Evolutionary conservation across 1,140 invertebrate species (phyloP).

Genomic region (Drosophila serrata): DNA sequence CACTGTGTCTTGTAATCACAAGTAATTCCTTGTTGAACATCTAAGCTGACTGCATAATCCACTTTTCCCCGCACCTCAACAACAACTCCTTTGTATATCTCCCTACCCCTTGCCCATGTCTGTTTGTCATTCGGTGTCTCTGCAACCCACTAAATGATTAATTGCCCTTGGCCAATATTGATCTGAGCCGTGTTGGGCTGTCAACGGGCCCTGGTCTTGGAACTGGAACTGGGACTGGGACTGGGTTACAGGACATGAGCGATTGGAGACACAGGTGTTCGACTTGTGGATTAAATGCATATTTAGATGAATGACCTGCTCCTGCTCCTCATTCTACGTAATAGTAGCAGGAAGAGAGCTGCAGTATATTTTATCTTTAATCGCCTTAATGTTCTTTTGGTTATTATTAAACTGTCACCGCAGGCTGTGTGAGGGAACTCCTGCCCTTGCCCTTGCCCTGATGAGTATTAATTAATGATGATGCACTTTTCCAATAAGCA

Average conservation of each 20-base stretch:
- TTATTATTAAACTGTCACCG: conserved; percentile 30
- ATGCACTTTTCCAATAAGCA: conserved; percentile 30
- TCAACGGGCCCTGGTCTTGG: conserved; percentile 29
- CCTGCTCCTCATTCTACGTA: not conserved
- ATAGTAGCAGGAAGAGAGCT: not conserved
- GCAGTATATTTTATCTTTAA: conserved; percentile 34
- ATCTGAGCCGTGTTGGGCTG: conserved; percentile 45
- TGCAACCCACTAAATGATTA: conserved; percentile 55
- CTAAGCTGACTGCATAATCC: conserved; percentile 66
- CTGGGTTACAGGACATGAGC: conserved; percentile 19
- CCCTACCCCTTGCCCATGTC: not conserved
- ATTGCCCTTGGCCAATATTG: conserved; percentile 53
- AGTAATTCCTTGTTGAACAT: conserved; percentile 51
- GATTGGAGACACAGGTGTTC: conserved; percentile 38
- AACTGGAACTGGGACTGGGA: conserved; percentile 1
- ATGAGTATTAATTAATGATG: conserved; percentile 43
- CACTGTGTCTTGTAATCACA: conserved; percentile 36
- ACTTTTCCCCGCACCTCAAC: conserved; percentile 17
- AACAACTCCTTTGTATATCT: not conserved
- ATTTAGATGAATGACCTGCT: conserved; percentile 29
- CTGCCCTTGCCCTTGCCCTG: not conserved
- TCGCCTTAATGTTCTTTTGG: conserved; percentile 32
- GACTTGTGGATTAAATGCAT: conserved; percentile 38
- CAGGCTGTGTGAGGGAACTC: conserved; percentile 13
- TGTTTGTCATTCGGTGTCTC: conserved; percentile 17